Evolutionary conservation across 2,797 vertebrate genomes (phyloP), one percentile per base, ranked within the genome.

Genomic region (Eidolon dupreanum): DNA sequence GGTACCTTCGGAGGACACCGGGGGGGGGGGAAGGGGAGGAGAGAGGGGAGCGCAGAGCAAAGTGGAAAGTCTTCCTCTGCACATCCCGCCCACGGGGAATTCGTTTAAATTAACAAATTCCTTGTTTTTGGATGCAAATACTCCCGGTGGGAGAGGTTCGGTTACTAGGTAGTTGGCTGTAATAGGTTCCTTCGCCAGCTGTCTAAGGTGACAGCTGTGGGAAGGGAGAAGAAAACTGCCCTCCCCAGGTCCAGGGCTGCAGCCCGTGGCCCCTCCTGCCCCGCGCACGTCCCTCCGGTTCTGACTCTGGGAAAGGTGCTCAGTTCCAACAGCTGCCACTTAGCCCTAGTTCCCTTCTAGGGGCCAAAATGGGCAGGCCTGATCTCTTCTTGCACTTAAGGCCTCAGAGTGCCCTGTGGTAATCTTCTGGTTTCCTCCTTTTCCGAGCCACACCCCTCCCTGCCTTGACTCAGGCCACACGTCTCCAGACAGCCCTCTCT

Each of bases 1-100:
- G 12, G 36, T 41, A 8, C 1, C 6, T 15, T 13, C 13, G 0
- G 2, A 20, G 36, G n/a, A 13, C 3, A 4, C 66, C n/a, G 3
- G 8, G 26, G 36, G 12, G 3, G 1, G 19, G 16, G 33, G 55
- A 13, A 13, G 20, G 13, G 20, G 31, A 20, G 8, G 2, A 41
- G 36, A 3, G 3, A 0, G 28, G 22, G 4, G 36, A 31, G 51
- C 36, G 1, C 51, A 15, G 46, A 49, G 11, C 46, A 49, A 15
- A 57, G 46, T 16, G n/a, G 20, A 46, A 65, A 15, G 8, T 53
- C 55, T 20, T n/a, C 36, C 43, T 57, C 38, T 12, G 9, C 26
- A 20, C 0, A 6, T 22, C 3, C 6, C 36, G 46, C 70, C 38
- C 46, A 6, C 33, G 0, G 9, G 31, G 26, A n/a, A 2, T 31